A percentile compares a stretch with the other conserved stretches of the same genome.
phyloP scores from a whole-genome alignment of 2,888 invertebrate genomes.

The Camponotus fellah region DNA sequence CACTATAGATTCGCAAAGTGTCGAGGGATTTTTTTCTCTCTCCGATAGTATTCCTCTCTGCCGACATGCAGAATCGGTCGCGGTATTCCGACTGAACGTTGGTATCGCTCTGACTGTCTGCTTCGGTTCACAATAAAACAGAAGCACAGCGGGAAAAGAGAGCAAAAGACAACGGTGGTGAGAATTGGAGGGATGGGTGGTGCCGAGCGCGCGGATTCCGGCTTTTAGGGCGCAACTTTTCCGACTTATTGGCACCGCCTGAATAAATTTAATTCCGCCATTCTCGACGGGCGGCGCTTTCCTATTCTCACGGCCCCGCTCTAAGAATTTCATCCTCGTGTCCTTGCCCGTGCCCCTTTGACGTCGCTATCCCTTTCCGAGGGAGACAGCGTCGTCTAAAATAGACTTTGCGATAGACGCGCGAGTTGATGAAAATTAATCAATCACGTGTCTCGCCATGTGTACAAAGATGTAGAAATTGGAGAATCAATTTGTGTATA shows the following conservation, averaged over 20 bases:
- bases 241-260: constrained; percentile 83
- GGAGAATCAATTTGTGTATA: not conserved
- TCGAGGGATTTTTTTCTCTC: not conserved
- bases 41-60: not conserved
- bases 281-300: constrained; percentile 75
- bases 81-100: constrained; percentile 50
- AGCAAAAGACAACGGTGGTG: constrained; percentile 40
- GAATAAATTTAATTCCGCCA: constrained; percentile 84
- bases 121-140: constrained; percentile 74
- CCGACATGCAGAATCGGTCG: not conserved
- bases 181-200: constrained; percentile 42
- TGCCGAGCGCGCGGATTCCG: constrained; percentile 76
- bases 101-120: constrained; percentile 46
- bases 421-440: constrained; percentile 22
- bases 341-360: constrained; percentile 74
- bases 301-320: constrained; percentile 71
- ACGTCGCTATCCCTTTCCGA: constrained; percentile 41
- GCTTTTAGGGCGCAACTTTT: constrained; percentile 82
- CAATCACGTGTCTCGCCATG: not conserved
- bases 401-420: constrained; percentile 14
- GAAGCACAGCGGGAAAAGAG: constrained; percentile 58
- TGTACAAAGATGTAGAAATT: not conserved
- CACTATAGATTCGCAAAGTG: not conserved
- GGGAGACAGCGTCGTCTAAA: constrained; percentile 60
- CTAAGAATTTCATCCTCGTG: constrained; percentile 81